A percentile compares a stretch with the other conserved stretches of the same genome.
Conservation (phyloP, 1,140 invertebrate genomes). For the Lepidurus arcticus region DNA sequence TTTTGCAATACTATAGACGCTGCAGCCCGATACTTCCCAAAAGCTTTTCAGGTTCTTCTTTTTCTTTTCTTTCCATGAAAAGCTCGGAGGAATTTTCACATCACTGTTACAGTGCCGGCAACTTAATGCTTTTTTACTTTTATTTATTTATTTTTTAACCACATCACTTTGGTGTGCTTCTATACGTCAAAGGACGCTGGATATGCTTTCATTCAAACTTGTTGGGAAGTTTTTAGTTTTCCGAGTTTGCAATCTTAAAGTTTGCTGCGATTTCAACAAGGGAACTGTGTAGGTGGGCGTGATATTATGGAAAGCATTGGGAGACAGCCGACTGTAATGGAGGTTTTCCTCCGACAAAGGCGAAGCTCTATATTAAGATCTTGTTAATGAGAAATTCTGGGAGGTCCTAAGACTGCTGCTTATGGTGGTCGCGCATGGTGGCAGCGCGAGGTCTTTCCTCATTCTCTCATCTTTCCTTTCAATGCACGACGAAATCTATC, state of each 20-base stretch:
- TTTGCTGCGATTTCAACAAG: background rate
- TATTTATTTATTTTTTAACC: background rate
- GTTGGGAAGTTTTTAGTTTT: background rate
- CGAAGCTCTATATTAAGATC: background rate
- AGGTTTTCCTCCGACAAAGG: background rate
- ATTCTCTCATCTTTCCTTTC: background rate
- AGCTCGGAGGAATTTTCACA: background rate
- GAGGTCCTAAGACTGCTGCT: slow-evolving; percentile 1
- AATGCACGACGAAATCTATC: background rate
- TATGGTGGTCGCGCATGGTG: background rate
- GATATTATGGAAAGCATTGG: background rate
- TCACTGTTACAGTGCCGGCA: background rate
- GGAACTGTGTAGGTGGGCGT: background rate
- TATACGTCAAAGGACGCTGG: background rate
- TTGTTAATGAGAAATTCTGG: slow-evolving; percentile 15
- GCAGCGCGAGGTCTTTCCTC: background rate
- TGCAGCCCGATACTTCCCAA: background rate
- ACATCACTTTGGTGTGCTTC: background rate
- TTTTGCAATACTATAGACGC: background rate
- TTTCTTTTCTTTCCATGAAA: background rate
- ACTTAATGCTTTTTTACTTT: background rate
- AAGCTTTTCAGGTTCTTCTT: background rate
- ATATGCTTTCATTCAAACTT: slow-evolving; percentile 5
- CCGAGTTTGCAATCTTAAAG: background rate
- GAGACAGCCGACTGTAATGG: background rate